phyloP scores from a whole-genome alignment of 2,888 invertebrate species.

The Coleophora flavipennella region DNA sequence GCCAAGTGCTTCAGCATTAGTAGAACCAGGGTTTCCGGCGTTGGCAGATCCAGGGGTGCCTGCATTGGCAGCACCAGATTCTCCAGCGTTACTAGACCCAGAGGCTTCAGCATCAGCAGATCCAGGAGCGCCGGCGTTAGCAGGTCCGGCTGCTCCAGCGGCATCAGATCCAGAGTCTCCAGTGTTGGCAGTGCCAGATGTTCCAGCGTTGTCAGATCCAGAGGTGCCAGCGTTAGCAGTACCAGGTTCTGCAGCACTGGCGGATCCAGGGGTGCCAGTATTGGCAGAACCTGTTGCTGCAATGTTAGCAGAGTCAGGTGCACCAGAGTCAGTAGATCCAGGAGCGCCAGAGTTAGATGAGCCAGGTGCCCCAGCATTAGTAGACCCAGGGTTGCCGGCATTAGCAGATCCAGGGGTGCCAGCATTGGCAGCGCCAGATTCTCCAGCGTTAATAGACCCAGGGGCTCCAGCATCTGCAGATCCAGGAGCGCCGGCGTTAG shows the following conservation, averaged over 20 bases:
- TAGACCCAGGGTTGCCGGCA: no score
- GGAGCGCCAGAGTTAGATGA: conserved; percentile 1
- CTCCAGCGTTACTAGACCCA: neutral
- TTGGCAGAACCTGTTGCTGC: neutral
- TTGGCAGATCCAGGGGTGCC: neutral
- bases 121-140: neutral
- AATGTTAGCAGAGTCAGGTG: neutral
- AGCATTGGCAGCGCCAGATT: no score
- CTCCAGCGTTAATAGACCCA: no score
- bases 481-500: neutral
- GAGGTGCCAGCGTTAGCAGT: neutral
- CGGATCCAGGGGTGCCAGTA: neutral
- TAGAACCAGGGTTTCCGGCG: no score
- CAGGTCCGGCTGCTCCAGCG: neutral
- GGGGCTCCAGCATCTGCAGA: neutral
- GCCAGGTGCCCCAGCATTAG: no score
- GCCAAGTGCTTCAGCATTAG: conserved; percentile 1
- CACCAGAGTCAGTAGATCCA: neutral
- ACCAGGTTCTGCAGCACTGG: neutral
- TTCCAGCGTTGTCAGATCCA: neutral
- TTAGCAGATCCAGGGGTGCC: no score
- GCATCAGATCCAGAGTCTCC: neutral
- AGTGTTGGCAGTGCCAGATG: neutral
- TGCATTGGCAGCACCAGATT: neutral
- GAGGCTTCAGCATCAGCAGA: neutral